These are phyloP conservation scores for Artemia franciscana DNA, from an alignment of 1,140 invertebrate species.

Conservation along the genomic window DNA sequence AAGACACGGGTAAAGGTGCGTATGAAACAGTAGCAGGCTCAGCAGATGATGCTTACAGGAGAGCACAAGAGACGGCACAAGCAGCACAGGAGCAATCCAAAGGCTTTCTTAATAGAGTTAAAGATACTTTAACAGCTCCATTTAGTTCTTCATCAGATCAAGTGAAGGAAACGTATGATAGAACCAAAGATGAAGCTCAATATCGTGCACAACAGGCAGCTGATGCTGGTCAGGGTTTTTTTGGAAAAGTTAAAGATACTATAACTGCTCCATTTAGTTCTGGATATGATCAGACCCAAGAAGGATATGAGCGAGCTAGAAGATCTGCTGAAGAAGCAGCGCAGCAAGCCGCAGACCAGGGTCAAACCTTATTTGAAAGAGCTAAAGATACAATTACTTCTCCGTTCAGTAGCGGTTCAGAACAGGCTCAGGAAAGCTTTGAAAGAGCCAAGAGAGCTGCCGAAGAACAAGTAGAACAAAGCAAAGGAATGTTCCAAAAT, in stretches of 20 bases:
- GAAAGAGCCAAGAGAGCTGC: background rate
- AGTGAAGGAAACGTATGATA: background rate
- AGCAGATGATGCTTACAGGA: background rate
- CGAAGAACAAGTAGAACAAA: background rate
- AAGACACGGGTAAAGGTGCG: background rate
- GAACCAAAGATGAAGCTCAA: background rate
- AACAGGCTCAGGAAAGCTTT: background rate
- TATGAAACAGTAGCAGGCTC: background rate
- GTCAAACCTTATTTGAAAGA: background rate
- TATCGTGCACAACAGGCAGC: background rate
- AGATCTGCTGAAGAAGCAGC: background rate
- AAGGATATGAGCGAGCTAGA: background rate
- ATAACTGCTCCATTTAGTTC: background rate
- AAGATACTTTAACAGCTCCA: background rate
- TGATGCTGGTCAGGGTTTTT: background rate
- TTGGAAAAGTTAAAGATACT: background rate
- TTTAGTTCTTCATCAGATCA: background rate
- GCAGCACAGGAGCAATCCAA: background rate
- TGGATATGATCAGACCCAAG: background rate
- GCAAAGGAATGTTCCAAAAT: background rate
- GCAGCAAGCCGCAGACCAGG: background rate
- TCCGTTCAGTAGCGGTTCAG: background rate
- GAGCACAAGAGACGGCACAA: background rate
- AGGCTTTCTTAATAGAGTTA: background rate
- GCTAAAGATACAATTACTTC: background rate